Base-by-base conservation (phyloP, 1,140 invertebrate genomes). In the Lanistes nyassanus region DNA sequence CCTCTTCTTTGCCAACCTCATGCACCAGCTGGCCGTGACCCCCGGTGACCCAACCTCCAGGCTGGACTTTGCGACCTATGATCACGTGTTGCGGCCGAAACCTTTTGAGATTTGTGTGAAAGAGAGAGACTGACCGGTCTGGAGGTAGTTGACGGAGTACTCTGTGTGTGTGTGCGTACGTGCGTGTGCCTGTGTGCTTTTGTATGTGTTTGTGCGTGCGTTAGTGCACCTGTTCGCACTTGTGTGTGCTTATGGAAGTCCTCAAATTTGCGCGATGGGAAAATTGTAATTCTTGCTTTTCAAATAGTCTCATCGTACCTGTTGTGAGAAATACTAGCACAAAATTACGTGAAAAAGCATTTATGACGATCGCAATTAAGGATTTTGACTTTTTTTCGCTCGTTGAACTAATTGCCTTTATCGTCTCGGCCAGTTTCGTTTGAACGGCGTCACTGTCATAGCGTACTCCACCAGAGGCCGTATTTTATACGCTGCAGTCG, bases 1-100 rank as follows among this genome's bases (percentile, higher is more conserved):
- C 74, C 72, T 86, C 16, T 84, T 85, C 68, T 81, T 84, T 67
- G 76, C 83, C 1, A 70, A 75, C 47, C 74, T 86, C 26, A 74
- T 86, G 74, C 82, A 85, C 66, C 83, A 84, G 60, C 55, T 84
- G 16, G 26, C 31, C 19, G 75, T 75, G 5, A 64, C 73, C 19
- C 69, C 79, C 3, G 73, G 66, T 29, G 36, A 75, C 69, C 29
- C 74, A 53, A 42, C 74, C 36, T 47, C 64, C 31, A 76, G 79
- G 39, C 64, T 85, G 51, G 83, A 85, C 26, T 79, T 80, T 21
- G 9, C 42, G 1, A 81, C 79, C 42, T 82, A 75, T 62, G 78
- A 79, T 73, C 80, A 75, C 65, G 56, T 84, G 26, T 51, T 85
- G 3, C 66, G 62, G 21, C 85, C 85, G 2, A 82, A 82, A 66